Evolutionary conservation across 1,140 invertebrate genomes (phyloP), one percentile per base, ranked within the genome.

Genomic region (Arctopsyche grandis): DNA sequence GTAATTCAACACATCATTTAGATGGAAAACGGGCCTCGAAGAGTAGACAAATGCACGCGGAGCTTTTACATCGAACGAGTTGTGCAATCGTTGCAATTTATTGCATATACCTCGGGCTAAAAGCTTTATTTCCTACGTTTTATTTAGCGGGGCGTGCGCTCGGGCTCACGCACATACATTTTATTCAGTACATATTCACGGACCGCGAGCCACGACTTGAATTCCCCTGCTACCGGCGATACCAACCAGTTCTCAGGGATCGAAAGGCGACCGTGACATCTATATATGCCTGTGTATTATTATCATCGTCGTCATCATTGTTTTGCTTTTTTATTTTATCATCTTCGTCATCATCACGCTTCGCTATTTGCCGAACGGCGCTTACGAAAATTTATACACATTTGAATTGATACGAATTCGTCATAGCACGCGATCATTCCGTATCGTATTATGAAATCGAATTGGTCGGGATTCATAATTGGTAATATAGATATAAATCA

Each of bases 51-150:
- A 70, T 70, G 69, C 69, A 70, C 24, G 69, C 26, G 21, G 22
- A 14, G 22, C 24, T 44, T 52, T 22, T 44, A 52, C 44, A n/a
- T 71, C 44, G 69, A 46, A 19, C 60, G 10, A 52, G 60, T 66
- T 70, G 38, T 24, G 76, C 58, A 76, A 77, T 58, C 73, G 69
- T 58, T 26, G 73, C 71, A 69, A 81, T 79, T 81, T 77, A 79
- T 79, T 22, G 75, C 78, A 14, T 3, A 43, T 43, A 48, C 78
- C 69, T 52, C 77, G 80, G 78, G 74, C 75, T 81, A 81, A 81
- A 79, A 81, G 80, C 80, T 81, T 81, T 81, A 81, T 81, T 81
- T 79, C 78, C 80, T 79, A 79, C 77, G 80, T 74, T 79, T 81
- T 81, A 73, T 79, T 56, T 75, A 58, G 22, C 58, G 38, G 63